Base-by-base conservation (phyloP, 2,113 vertebrate genomes). In the Corapipo altera region DNA sequence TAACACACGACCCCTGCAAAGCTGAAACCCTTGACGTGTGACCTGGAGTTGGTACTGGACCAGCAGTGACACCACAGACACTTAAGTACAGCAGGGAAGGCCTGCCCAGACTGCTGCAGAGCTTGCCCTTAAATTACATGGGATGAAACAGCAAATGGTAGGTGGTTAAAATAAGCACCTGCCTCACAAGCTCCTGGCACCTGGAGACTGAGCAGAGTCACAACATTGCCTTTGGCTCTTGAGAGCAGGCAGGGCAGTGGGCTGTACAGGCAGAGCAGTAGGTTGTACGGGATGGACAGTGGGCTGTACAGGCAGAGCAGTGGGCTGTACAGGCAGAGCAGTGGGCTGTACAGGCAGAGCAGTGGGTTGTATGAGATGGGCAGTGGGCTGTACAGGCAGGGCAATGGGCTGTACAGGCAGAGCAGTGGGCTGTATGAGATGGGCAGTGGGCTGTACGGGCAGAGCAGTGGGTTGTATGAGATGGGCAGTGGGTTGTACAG, bases 71-170 rank as follows among this genome's bases (percentile, higher is more conserved):
- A 37, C 30, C 3, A 4, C 1, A 10, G 51, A 6, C 19, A 1
- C 49, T 54, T 32, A 46, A 49, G 62, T 33, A 6, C 14, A 30
- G 69, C 39, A 69, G 91, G 32, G 74, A 19, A 39, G 93, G 91
- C 89, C 92, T 67, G 62, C 69, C 58, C 78, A 46, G 83, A 7
- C 90, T 93, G 67, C 88, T 89, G 91, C 71, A 87, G 75, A 89
- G 57, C 86, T 49, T 86, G 76, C 51, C 57, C 51, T 76, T 43
- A 82, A 14, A 32, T 86, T 66, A 17, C 55, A 4, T 1, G 54
- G 48, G 13, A 39, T 28, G 67, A 70, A 88, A 55, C 67, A 67
- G 77, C 64, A 87, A 81, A 55, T 59, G 76, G 73, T 19, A 32
- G 62, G 12, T 73, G 73, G 87, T 37, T 76, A 10, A 57, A 69